Conservation (phyloP, 2,888 invertebrate genomes). For the Ormyrus thymus region DNA sequence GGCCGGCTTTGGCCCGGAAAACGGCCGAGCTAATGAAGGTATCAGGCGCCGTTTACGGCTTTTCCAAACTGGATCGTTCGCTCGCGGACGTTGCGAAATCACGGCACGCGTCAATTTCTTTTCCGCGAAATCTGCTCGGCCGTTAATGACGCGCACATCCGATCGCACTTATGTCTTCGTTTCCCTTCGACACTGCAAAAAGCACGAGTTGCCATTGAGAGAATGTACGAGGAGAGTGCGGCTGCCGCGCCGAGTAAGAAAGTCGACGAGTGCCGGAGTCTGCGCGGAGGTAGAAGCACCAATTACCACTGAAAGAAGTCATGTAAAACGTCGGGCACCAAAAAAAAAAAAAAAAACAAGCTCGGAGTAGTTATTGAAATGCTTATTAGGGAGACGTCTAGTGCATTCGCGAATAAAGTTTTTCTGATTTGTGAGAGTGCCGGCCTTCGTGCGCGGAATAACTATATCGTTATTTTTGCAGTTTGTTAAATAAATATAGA, state of each 20-base stretch:
- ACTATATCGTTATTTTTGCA: not conserved
- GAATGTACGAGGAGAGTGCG: constrained; percentile 12
- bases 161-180: constrained; percentile 7
- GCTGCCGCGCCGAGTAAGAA: constrained; percentile 31
- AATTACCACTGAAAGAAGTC: constrained; percentile 43
- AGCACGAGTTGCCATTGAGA: constrained; percentile 19
- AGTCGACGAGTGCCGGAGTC: not conserved
- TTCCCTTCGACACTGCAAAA: not conserved
- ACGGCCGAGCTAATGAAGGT: too few relatives aligned
- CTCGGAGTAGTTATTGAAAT: constrained; percentile 23
- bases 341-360: not conserved
- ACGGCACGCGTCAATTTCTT: constrained; percentile 46
- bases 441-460: not conserved
- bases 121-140: not conserved
- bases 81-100: constrained; percentile 14
- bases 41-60: not conserved
- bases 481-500: not conserved
- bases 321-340: constrained; percentile 27
- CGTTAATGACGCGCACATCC: constrained; percentile 42
- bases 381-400: constrained; percentile 34
- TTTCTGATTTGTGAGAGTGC: not conserved
- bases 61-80: constrained; percentile 1
- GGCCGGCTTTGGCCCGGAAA: not conserved
- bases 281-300: constrained; percentile 20
- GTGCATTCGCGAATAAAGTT: constrained; percentile 24